These are phyloP conservation scores for Bombyx mori DNA, from an alignment of 1,140 invertebrate species.

Conservation along the genomic window DNA sequence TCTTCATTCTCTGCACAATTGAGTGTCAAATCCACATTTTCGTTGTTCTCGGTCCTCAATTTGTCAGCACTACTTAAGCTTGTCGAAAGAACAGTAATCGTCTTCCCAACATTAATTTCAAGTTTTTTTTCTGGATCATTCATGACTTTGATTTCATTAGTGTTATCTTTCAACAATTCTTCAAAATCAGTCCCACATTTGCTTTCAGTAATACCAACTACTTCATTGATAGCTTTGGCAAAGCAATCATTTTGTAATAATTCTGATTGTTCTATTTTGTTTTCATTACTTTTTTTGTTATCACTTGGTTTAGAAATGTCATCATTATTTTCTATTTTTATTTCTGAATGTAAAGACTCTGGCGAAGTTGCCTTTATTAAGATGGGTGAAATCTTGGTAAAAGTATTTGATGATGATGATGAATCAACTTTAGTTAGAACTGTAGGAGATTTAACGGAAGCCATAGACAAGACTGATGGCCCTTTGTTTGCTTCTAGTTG, in stretches of 20 bases:
- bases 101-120: constrained; percentile 57
- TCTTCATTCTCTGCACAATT: constrained; percentile 3
- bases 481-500: constrained; percentile 48
- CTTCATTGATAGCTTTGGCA: too few relatives aligned
- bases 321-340: constrained; percentile 4
- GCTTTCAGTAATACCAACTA: constrained; percentile 6
- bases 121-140: constrained; percentile 55
- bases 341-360: background rate
- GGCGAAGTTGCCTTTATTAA: constrained; percentile 41
- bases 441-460: constrained; percentile 40
- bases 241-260: too few relatives aligned
- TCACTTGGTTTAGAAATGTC: constrained; percentile 29
- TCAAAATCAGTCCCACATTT: constrained; percentile 70
- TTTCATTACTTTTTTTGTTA: constrained; percentile 34
- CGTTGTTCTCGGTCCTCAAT: constrained; percentile 6
- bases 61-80: constrained; percentile 9
- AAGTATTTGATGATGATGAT: constrained; percentile 36
- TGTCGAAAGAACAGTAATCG: constrained; percentile 29
- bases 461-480: constrained; percentile 49
- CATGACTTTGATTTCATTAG: constrained; percentile 65
- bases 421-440: constrained; percentile 44
- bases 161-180: constrained; percentile 66
- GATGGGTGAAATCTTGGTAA: constrained; percentile 37
- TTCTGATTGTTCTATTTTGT: background rate
- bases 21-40: background rate